These are phyloP conservation scores for Brachyrhaphis roseni DNA, from an alignment of 2,797 vertebrate genomes.

Conservation along the genomic window DNA sequence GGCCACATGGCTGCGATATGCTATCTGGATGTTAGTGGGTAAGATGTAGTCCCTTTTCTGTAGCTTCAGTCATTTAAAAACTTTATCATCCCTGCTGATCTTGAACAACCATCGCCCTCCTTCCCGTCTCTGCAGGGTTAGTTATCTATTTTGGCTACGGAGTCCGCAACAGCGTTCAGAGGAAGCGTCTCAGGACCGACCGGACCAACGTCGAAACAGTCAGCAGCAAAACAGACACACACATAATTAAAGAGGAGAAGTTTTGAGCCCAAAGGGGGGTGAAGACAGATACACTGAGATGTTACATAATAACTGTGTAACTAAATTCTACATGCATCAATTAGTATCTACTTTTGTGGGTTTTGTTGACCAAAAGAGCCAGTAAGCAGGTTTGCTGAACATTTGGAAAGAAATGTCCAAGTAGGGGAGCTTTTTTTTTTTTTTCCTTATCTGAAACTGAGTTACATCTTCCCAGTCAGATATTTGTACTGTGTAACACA, in stretches of 20 bases:
- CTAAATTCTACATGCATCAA: conserved; percentile 12
- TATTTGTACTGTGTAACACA: not conserved
- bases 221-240: conserved; percentile 46
- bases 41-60: conserved; percentile 34
- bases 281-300: conserved; percentile 30
- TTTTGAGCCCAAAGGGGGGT: conserved; percentile 45
- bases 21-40: conserved; percentile 87
- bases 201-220: conserved; percentile 49
- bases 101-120: not conserved
- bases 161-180: conserved; percentile 80
- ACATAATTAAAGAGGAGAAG: conserved; percentile 54
- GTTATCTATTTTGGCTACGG: conserved; percentile 88
- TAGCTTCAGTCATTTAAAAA: not conserved
- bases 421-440: not conserved
- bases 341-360: conserved; percentile 7
- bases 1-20: conserved; percentile 84
- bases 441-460: conserved; percentile 21
- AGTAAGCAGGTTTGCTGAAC: conserved; percentile 1
- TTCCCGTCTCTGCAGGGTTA: conserved; percentile 72
- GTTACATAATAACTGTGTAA: conserved; percentile 46
- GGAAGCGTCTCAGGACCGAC: conserved; percentile 36
- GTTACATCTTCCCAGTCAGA: conserved; percentile 8
- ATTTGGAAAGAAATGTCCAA: not conserved
- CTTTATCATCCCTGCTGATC: not conserved
- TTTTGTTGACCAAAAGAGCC: not conserved